A percentile compares a stretch with the other conserved stretches of the same genome.
Evolutionary conservation across 2,113 vertebrate species (phyloP).

Genomic region (Gopherus evgoodei): DNA sequence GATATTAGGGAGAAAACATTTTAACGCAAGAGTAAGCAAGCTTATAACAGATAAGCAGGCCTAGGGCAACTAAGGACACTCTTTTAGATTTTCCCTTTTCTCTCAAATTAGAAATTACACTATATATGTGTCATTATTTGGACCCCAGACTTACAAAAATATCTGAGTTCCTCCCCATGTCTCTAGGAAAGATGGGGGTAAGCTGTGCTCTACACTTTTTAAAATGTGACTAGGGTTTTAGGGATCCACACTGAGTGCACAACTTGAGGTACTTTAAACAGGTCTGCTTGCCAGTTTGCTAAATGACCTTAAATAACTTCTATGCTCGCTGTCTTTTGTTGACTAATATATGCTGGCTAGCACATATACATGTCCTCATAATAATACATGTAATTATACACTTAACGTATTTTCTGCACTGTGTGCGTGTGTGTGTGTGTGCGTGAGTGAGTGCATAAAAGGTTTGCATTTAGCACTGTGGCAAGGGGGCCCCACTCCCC

Average conservation of each 20-base stretch:
- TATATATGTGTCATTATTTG: not conserved
- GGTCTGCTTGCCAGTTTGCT: rapidly evolving
- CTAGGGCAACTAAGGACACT: not conserved
- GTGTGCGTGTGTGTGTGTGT: no score
- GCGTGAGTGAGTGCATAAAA: rapidly evolving
- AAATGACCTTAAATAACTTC: not conserved
- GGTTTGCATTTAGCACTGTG: not conserved
- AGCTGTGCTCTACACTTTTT: not conserved
- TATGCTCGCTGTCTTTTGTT: not conserved
- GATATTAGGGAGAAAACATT: not conserved
- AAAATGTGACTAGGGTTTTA: rapidly evolving
- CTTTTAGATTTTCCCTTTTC: not conserved
- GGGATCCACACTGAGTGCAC: not conserved
- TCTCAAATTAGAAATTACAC: not conserved
- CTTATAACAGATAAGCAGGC: rapidly evolving
- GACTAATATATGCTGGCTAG: not conserved
- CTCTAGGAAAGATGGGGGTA: not conserved
- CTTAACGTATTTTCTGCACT: not conserved
- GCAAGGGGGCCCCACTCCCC: no score
- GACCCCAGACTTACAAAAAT: not conserved
- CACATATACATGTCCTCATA: not conserved
- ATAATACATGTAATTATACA: not conserved
- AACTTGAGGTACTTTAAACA: not conserved
- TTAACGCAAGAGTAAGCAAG: not conserved
- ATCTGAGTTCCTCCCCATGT: not conserved